Evolutionary conservation across 2,888 invertebrate species (phyloP), one percentile per base, ranked within the genome.

Genomic region (Perdita meconis): DNA sequence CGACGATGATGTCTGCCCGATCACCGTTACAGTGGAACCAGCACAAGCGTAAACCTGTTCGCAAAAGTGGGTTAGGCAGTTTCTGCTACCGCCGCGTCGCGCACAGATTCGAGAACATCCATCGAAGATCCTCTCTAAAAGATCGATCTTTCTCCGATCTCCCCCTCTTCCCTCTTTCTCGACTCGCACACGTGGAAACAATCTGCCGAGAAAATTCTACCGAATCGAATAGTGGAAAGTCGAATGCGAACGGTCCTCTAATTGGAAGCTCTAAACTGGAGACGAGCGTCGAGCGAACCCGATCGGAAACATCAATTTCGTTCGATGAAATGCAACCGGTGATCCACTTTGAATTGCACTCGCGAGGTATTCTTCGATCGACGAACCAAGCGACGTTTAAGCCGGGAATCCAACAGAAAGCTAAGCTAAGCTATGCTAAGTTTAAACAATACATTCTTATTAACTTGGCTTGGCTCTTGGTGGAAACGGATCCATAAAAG

Each of bases 11-110:
- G 82, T 72, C 82, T 84, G 86, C 75, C 78, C 87, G 86, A 90
- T 90, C 87, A 90, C 91, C 91, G 90, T 91, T 91, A 91, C 85
- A 65, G 83, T 76, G 75, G 80, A 81, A 85, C 80, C 89, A 85
- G 83, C 79, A 81, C 84, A 90, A 85, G 81, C 81, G 80, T 82
- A 91, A 92, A 91, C 91, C 91, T 91, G 91, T 92, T 92, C 86
- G 87, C 87, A 83, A 91, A 85, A 91, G 91, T 91, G 88, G 91
- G 91, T 90, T 92, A 91, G 87, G 80, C 83, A 86, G 86, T 80
- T 81, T 77, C 81, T 73, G 64, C 72, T 67, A 50, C 71, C 66
- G 26, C 24, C 10, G 61, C 61, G 74, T 68, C 75, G 57, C 59
- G 64, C 6, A 6, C 68, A 56, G 60, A 57, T 72, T 59, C 75